Base-by-base conservation (phyloP, 2,113 vertebrate species). In the Proterorhinus semilunaris region DNA sequence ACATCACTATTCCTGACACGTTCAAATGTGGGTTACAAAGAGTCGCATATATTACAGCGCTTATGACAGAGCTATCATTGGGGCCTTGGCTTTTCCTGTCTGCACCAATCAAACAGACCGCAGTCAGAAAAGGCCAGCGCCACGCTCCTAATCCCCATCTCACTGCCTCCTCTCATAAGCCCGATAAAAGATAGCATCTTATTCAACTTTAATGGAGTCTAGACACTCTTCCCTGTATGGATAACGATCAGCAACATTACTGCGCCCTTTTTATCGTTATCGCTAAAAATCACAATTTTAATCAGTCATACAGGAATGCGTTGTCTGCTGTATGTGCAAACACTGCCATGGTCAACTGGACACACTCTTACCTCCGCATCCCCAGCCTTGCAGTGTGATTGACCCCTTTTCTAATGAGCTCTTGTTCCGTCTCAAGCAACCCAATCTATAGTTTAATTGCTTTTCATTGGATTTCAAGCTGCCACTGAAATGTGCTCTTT, bases 121-220 rank as follows among this genome's bases (percentile, higher is more conserved):
- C 8, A 27, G 54, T 17, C 7, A 58, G 55, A 58, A 58, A 36
- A 58, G 55, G 55, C 55, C 55, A 58, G 7, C 21, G 11, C 27
- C 5, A 6, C 55, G 36, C 55, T 42, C 6, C 83, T 76, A 80
- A 69, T 65, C 66, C 45, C 62, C 81, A 83, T 87, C 80, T 62
- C 27, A 62, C 53, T 72, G 66, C 65, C 64, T 76, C 83, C 76
- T 78, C 71, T 58, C 42, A 16, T 69, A 73, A 52, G 71, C 59
- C 78, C 69, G 78, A 81, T 79, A 78, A 86, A 83, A 86, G 78
- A 89, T 79, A 70, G 50, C 47, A 77, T 83, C 84, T 82, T 66
- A 76, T 65, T 78, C 68, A 48, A 71, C 69, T 83, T 69, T 75
- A 74, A 84, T 69, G 72, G 45, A 10, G 74, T 81, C 73, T 59